Conservation (phyloP, 2,888 invertebrate genomes). For the Philhelius pedissequus region DNA sequence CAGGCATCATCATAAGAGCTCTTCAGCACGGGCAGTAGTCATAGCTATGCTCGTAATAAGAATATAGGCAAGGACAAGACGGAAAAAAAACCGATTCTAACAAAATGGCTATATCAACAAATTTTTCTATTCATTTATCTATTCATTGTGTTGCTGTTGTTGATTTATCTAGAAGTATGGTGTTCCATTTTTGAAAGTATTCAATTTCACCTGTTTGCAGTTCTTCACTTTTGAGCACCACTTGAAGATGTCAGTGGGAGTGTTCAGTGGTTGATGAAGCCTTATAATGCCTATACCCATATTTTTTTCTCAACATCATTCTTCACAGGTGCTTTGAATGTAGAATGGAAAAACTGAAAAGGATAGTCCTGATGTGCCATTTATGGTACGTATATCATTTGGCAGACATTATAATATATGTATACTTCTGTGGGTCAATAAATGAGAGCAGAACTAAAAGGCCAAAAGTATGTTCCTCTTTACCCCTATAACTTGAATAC, state of each 20-base stretch:
- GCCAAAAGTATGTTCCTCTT: not conserved
- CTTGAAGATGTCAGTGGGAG: slow-evolving; percentile 14
- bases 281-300: too few species aligned
- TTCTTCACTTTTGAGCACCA: not conserved
- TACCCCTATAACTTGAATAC: not conserved
- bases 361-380: not conserved
- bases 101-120: slow-evolving; percentile 37
- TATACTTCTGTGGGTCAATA: not conserved
- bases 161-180: not conserved
- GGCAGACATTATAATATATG: slow-evolving; percentile 8
- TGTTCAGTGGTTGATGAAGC: slow-evolving; percentile 17
- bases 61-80: slow-evolving; percentile 17
- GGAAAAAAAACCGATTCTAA: not conserved
- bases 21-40: slow-evolving; percentile 3
- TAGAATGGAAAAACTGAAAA: not conserved
- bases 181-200: slow-evolving; percentile 25
- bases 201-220: slow-evolving; percentile 54
- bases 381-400: not conserved
- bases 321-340: not conserved
- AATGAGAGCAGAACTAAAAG: not conserved
- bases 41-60: not conserved
- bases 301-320: not conserved
- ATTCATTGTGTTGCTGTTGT: not conserved
- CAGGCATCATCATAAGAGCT: slow-evolving; percentile 5
- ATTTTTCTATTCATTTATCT: not conserved